Conservation (phyloP, 2,113 vertebrate species). For the Hemiprocne comata region DNA sequence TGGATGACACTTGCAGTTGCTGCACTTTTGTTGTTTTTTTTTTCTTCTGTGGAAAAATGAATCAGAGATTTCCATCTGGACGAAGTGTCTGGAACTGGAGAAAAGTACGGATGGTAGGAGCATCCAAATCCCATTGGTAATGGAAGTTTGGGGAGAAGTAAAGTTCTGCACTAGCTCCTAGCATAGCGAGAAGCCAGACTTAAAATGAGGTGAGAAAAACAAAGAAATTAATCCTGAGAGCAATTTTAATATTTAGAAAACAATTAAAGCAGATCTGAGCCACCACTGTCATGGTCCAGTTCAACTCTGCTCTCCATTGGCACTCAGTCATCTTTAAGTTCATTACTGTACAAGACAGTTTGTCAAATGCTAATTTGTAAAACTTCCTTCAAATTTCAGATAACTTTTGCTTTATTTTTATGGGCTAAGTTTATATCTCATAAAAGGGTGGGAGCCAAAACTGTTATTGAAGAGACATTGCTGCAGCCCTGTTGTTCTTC, state of each 20-base stretch:
- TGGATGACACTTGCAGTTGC: not conserved
- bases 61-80: not conserved
- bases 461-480: not conserved
- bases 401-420: not conserved
- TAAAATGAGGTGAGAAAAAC: not conserved
- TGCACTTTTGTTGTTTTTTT: not conserved
- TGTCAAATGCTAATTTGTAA: not conserved
- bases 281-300: not conserved
- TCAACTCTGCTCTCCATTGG: fast-evolving
- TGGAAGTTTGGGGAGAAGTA: not conserved
- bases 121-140: not conserved
- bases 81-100: not conserved
- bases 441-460: not conserved
- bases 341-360: not conserved
- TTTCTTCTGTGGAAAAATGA: not conserved
- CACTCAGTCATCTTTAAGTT: not conserved
- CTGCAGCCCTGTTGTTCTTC: not conserved
- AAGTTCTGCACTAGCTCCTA: not conserved
- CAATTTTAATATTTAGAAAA: not conserved
- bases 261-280: not conserved
- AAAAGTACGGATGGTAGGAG: not conserved
- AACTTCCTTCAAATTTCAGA: not conserved
- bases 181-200: not conserved
- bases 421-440: not conserved
- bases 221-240: not conserved